Evolutionary conservation across 1,140 invertebrate species (phyloP), one percentile per base, ranked within the genome.

Genomic region (Cataglyphis hispanica): DNA sequence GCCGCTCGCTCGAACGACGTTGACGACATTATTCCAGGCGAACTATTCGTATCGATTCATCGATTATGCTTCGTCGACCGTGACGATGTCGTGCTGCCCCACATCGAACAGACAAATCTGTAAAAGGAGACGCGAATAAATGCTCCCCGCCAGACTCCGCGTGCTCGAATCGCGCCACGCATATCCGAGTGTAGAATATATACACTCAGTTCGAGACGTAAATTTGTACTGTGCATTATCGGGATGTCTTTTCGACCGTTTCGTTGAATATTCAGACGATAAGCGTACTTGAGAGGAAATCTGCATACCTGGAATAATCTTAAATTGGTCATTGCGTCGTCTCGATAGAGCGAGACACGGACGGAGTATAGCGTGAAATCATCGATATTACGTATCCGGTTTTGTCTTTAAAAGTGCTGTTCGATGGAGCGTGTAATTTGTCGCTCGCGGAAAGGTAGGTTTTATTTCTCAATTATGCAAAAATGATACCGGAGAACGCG

Each of bases 381-480:
- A 50, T 50, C 76, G 40, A 11, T 34, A 84, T 67, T 70, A 46
- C 77, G 53, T 58, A 27, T 43, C 80, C 50, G 53, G 81, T 77
- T 84, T 25, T 11, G 56, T 46, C 50, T 80, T 85, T 76, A 76
- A 27, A 77, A 64, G 63, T 25, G 10, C 25, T 63, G 34, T 46
- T 77, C 81, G n/a, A 56, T 11, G 25, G 16, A 50, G 53, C 83
- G 19, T 58, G 53, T 86, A 89, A 86, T 83, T 83, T 89, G 72
- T 53, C 37, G 53, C 43, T 37, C 31, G 60, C 22, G 61, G 27
- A 86, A 22, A 86, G 70, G 84, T 77, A 80, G 66, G 56, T 86
- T 86, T 89, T 86, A 89, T 89, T 89, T 89, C 56, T 43, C n/a
- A 80, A 84, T 84, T 84, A 77, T 84, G 72, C 72, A 77, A 77